Percentiles rank a stretch among this genome's conserved stretches.
Evolutionary conservation across 2,113 vertebrate genomes (phyloP).

Genomic region (Choloepus hoffmanni): DNA sequence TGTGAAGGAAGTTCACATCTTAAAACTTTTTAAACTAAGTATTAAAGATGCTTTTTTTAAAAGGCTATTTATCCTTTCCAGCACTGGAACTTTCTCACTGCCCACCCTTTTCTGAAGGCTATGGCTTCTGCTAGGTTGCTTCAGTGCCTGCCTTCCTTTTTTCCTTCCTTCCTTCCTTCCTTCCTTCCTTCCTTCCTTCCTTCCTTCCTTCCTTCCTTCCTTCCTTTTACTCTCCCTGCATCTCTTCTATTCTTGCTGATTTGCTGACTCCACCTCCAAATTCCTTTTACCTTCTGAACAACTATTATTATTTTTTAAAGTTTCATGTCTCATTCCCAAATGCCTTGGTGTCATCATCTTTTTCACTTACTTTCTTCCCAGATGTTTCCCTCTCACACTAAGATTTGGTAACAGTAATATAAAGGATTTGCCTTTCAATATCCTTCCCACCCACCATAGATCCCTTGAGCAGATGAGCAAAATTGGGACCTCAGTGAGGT

Average conservation of each 20-base stretch:
- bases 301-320: neutral
- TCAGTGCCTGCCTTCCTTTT: too few species aligned
- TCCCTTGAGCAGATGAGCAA: neutral
- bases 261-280: neutral
- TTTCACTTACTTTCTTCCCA: neutral
- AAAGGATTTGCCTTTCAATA: neutral
- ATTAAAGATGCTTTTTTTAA: neutral
- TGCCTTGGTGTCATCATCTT: neutral
- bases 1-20: neutral
- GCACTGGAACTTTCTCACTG: neutral
- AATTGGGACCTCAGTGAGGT: neutral
- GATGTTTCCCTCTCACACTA: neutral
- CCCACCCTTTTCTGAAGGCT: neutral
- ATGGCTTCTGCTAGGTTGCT: neutral
- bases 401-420: neutral
- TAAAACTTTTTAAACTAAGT: conserved; percentile 22
- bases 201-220: too few species aligned
- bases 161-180: too few species aligned
- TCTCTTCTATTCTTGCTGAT: too few species aligned
- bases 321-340: neutral
- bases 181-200: too few species aligned
- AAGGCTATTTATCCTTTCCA: neutral
- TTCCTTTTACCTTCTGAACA: neutral
- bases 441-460: neutral
- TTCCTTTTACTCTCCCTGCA: neutral